phyloP scores from a whole-genome alignment of 2,113 vertebrate genomes.

The Lampris incognitus region DNA sequence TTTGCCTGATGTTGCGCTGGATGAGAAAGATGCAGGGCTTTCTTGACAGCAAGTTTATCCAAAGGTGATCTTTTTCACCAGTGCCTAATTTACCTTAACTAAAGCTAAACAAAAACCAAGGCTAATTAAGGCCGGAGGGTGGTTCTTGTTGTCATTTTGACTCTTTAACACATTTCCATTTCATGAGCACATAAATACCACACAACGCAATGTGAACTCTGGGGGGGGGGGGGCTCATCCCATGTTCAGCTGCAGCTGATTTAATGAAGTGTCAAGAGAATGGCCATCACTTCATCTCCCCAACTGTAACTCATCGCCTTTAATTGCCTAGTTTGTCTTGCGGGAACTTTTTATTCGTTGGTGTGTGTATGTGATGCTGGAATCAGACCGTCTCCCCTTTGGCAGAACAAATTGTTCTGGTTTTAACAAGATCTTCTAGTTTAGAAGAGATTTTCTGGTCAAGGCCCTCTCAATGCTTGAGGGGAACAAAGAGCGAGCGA shows the following conservation, averaged over 20 bases:
- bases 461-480: slow-evolving; percentile 37
- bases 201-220: slow-evolving; percentile 1
- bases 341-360: slow-evolving; percentile 40
- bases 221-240: slow-evolving; percentile 21
- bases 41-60: not conserved
- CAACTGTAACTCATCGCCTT: slow-evolving; percentile 63
- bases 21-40: not conserved
- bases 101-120: slow-evolving; percentile 1
- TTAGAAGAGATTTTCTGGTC: slow-evolving; percentile 34
- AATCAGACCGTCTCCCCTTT: slow-evolving; percentile 24
- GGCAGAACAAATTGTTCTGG: slow-evolving; percentile 61
- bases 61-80: slow-evolving; percentile 1
- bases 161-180: slow-evolving; percentile 1
- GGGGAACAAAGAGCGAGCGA: slow-evolving; percentile 26
- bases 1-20: not conserved
- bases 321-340: slow-evolving; percentile 64
- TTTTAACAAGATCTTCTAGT: slow-evolving; percentile 59
- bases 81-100: slow-evolving; percentile 3
- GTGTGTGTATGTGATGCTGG: slow-evolving; percentile 34
- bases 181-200: slow-evolving; percentile 9
- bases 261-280: slow-evolving; percentile 54
- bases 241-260: slow-evolving; percentile 36
- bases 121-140: slow-evolving; percentile 15
- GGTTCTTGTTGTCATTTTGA: slow-evolving; percentile 1
- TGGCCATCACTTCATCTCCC: slow-evolving; percentile 59